These are phyloP conservation scores for Clitarchus hookeri DNA, from an alignment of 2,888 invertebrate genomes.

Conservation along the genomic window DNA sequence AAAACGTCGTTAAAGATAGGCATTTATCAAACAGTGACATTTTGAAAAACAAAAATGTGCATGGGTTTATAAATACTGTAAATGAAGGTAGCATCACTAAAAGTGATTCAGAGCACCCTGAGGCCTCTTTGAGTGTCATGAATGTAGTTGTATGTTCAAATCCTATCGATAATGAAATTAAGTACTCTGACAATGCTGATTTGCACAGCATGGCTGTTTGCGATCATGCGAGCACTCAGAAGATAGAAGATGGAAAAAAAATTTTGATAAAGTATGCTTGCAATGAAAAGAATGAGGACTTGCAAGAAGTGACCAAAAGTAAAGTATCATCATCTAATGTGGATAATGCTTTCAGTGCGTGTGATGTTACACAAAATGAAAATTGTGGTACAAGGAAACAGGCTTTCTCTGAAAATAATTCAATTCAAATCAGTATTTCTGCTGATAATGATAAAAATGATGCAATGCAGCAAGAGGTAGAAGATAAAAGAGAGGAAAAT, in stretches of 20 bases:
- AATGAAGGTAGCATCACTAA: not conserved
- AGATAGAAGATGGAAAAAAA: no score
- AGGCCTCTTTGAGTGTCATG: not conserved
- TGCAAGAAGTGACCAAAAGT: no score
- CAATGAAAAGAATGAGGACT: no score
- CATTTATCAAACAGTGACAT: not conserved
- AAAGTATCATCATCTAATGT: no score
- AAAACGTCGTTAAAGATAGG: not conserved
- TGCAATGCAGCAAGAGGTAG: not conserved
- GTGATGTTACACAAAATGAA: no score
- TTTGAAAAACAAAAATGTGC: no score
- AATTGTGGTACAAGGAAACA: not conserved
- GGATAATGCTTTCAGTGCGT: no score
- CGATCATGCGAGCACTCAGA: no score
- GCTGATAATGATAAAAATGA: not conserved
- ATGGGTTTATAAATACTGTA: not conserved
- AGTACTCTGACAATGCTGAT: not conserved
- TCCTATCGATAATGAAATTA: not conserved
- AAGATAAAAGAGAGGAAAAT: not conserved
- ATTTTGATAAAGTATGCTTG: no score
- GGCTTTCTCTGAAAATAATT: not conserved
- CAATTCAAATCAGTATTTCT: not conserved
- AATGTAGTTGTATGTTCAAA: not conserved
- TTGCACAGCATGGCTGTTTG: no score
- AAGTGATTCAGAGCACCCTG: not conserved